Conservation (phyloP, 2,113 vertebrate genomes). For the Nothoprocta perdicaria region DNA sequence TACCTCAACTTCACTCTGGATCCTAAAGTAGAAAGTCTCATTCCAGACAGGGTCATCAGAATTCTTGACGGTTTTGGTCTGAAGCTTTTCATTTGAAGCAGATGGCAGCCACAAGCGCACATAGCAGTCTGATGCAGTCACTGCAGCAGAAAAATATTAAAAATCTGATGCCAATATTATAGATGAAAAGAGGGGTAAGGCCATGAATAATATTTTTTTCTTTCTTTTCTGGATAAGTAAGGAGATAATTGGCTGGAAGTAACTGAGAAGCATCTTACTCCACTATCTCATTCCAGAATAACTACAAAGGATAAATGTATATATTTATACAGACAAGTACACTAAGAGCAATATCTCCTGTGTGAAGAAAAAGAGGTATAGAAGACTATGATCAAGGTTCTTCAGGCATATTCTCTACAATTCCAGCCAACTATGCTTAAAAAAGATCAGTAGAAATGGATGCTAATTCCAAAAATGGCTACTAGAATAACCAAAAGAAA, state of each 20-base stretch:
- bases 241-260: not conserved
- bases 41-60: slow-evolving; percentile 84
- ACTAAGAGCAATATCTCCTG: not conserved
- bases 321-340: not conserved
- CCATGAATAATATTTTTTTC: not conserved
- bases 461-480: not conserved
- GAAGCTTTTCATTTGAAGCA: slow-evolving; percentile 71
- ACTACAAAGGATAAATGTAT: not conserved
- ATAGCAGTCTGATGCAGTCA: slow-evolving; percentile 82
- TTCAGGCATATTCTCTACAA: not conserved
- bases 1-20: slow-evolving; percentile 86
- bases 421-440: slow-evolving; percentile 29
- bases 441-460: slow-evolving; percentile 29
- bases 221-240: not conserved
- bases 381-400: not conserved
- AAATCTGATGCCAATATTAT: not conserved
- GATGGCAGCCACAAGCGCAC: slow-evolving; percentile 85
- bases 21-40: slow-evolving; percentile 84
- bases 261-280: not conserved
- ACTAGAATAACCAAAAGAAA: slow-evolving; percentile 52
- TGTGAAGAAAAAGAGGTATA: not conserved
- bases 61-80: slow-evolving; percentile 81
- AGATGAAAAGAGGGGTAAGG: not conserved
- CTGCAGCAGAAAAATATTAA: slow-evolving; percentile 63
- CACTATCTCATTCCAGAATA: not conserved